Base-by-base conservation (phyloP, 2,113 vertebrate species). In the Pedionomus torquatus region DNA sequence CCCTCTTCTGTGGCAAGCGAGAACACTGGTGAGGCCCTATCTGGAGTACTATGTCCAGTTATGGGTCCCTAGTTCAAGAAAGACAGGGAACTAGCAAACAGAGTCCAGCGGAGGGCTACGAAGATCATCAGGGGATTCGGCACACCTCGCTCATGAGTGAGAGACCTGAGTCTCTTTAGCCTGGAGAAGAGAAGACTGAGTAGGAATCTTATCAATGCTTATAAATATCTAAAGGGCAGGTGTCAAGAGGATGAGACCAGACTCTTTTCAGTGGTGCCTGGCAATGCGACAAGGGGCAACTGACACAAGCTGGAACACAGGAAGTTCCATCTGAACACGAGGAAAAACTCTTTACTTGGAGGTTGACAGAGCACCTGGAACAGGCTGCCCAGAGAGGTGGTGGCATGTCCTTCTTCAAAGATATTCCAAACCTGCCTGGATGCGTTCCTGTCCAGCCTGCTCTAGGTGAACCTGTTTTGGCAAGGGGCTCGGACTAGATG, bases 1-100 rank as follows among this genome's bases (percentile, higher is more conserved):
- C 60, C 23, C 37, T 74, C 33, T 81, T 48, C 44, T 24, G 5
- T 2, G 7, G 20, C 2, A 2, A 41, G 30, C 0, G 0, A 46
- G 28, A 54, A 31, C 24, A 15, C 58, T 26, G 16, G 9, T 25
- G 58, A 61, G 35, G 35, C 15, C 35, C 25, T 35, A 61, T 17
- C 35, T 61, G 35, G 35, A 61, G 35, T 37, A 37, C 23, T 8
- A 24, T 61, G 58, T 26, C 58, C 35, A 26, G 58, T 35, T 35
- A 24, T 61, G 35, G 58, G 33, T 24, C 15, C 24, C 14, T 35
- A 61, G 58, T 26, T 37, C 58, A 37, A 37, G 58, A 65, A 31
- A 30, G 28, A 28, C 18, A 44, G 28, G 63, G 41, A 61, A 61
- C 23, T 37, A 16, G 14, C 35, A 24, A 35, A 61, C 15, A 37